Evolutionary conservation across 1,140 invertebrate species (phyloP).

Genomic region (Myzus persicae): DNA sequence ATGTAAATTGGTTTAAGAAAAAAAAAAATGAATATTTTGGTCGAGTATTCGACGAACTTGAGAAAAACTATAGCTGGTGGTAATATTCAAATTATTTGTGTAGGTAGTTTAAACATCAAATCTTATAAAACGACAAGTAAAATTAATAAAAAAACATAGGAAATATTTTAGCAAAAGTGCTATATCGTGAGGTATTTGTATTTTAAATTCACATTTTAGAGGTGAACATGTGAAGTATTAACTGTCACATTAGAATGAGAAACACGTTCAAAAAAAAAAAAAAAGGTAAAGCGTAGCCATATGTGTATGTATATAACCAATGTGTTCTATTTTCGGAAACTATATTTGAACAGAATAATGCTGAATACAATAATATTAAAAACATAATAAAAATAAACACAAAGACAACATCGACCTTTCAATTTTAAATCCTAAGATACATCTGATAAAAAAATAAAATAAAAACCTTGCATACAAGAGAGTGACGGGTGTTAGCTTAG

Average conservation of each 20-base stretch:
- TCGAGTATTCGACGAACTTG: background rate
- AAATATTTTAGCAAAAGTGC: background rate
- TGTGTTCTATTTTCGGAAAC: background rate
- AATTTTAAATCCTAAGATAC: background rate
- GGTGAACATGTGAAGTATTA: background rate
- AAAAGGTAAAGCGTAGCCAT: background rate
- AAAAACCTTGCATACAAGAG: background rate
- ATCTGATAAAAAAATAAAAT: background rate
- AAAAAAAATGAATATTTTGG: background rate
- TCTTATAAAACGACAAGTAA: background rate
- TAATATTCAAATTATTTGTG: background rate
- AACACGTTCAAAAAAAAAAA: background rate
- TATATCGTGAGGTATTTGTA: background rate
- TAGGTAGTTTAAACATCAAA: background rate
- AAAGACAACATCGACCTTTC: background rate
- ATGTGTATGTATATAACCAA: background rate
- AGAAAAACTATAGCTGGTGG: background rate
- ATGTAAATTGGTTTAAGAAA: conserved; percentile 1
- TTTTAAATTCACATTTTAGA: background rate
- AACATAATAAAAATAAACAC: conserved; percentile 13
- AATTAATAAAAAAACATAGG: background rate
- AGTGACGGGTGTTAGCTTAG: background rate
- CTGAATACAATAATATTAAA: conserved; percentile 14
- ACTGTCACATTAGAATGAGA: background rate
- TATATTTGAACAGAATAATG: conserved; percentile 14